A percentile compares a stretch with the other conserved stretches of the same genome.
phyloP scores from a whole-genome alignment of 2,888 invertebrate genomes.

The Agrochola macilenta region DNA sequence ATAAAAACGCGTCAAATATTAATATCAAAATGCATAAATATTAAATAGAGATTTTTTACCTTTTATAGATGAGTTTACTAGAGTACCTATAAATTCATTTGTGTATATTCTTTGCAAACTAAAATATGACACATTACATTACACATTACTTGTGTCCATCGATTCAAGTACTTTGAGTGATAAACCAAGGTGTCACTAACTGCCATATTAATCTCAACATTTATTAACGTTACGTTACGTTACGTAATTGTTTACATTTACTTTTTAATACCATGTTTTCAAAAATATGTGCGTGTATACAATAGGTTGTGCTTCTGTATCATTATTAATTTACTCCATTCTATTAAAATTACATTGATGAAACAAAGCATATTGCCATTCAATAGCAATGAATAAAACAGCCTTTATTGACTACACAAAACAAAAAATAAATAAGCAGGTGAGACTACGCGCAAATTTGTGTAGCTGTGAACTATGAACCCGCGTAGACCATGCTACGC shows the following conservation, averaged over 20 bases:
- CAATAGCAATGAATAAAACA: neutral
- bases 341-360: neutral
- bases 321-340: neutral
- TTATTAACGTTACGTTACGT: neutral
- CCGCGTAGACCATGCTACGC: conserved; percentile 50
- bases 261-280: conserved; percentile 16
- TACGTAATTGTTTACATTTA: conserved; percentile 13
- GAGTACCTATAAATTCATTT: neutral
- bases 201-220: neutral
- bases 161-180: neutral
- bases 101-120: neutral
- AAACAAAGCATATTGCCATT: neutral
- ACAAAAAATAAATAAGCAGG: too few relatives aligned
- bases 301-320: neutral
- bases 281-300: neutral
- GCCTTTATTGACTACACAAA: too few relatives aligned
- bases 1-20: neutral
- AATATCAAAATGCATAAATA: neutral
- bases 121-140: neutral
- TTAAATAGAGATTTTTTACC: neutral
- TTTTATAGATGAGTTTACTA: neutral
- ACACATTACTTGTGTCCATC: too few relatives aligned
- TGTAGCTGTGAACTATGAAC: conserved; percentile 2
- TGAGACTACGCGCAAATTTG: neutral
- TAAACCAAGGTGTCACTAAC: conserved; percentile 6